Evolutionary conservation across 2,797 vertebrate genomes (phyloP), one percentile per base, ranked within the genome.

Genomic region (Labeo calbasu): DNA sequence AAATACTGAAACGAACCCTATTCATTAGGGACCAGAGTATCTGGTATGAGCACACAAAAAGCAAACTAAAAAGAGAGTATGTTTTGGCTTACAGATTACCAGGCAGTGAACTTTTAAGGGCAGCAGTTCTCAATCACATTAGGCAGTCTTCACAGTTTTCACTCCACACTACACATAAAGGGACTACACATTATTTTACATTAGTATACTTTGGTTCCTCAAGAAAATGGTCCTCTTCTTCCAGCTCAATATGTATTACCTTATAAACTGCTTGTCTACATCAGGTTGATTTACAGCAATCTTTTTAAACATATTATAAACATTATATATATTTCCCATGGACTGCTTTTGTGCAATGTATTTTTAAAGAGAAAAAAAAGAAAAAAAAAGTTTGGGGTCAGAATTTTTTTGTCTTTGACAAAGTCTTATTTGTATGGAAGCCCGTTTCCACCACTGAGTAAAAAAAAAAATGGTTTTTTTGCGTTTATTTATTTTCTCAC

Each of bases 51-150:
- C 65, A 78, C 40, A 70, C 9, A 78, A 23, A 40, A 23, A 40
- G 8, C 43, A 61, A 66, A 53, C 15, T 77, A 50, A 71, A 68
- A 23, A 9, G 19, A 77, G 17, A 71, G 5, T 17, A 23, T 36
- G 50, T 40, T 71, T 77, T 63, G 66, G 10, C 68, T 81, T 78
- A 17, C 13, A 82, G 79, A 83, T 87, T 90, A 87, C 82, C 85
- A 87, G 87, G 87, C 88, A 82, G 85, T 88, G 82, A 91, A 68
- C 25, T 13, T 83, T 78, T 50, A 36, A 79, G 19, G 25, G 50
- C 75, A 77, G 65, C 36, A 36, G 25, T 69, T 61, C 25, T 61
- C 55, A 9, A 61, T 71, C 12, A 84, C 66, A 51, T 50, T 25
- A 84, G 55, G 75, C 66, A 78, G 75, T 84, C 82, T 78, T 77